Conservation (phyloP, 2,888 invertebrate genomes). For the Catocala nupta region DNA sequence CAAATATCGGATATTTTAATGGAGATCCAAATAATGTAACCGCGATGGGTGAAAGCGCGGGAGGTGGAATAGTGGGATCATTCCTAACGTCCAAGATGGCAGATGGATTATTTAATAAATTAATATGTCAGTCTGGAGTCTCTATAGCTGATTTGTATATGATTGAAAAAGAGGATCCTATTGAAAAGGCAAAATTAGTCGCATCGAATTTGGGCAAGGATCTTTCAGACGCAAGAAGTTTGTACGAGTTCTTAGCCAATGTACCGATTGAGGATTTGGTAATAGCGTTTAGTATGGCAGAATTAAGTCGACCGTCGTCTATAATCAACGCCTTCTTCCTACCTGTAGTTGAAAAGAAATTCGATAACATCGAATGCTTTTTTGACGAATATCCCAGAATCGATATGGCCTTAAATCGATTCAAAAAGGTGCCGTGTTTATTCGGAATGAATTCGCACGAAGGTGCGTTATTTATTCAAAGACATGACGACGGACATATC, state of each 20-base stretch:
- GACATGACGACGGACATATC: constrained; percentile 59
- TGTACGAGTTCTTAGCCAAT: constrained; percentile 64
- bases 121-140: constrained; percentile 73
- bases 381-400: constrained; percentile 66
- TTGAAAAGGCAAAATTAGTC: constrained; percentile 64
- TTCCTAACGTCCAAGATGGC: constrained; percentile 71
- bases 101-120: constrained; percentile 66
- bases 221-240: constrained; percentile 47
- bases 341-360: constrained; percentile 72
- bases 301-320: constrained; percentile 57
- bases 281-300: constrained; percentile 59
- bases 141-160: constrained; percentile 69
- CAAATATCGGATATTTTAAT: constrained; percentile 71
- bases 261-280: constrained; percentile 68
- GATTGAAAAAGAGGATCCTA: constrained; percentile 66
- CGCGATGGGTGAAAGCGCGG: constrained; percentile 78
- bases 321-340: constrained; percentile 64
- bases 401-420: constrained; percentile 58
- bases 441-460: constrained; percentile 67
- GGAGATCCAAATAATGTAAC: constrained; percentile 73
- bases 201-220: constrained; percentile 65
- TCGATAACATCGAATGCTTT: constrained; percentile 65
- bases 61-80: constrained; percentile 62
- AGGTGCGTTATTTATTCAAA: constrained; percentile 67
- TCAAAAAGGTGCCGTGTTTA: constrained; percentile 67